Evolutionary conservation across 2,797 vertebrate species (phyloP), one percentile per base, ranked within the genome.

Genomic region (Ficedula albicollis): DNA sequence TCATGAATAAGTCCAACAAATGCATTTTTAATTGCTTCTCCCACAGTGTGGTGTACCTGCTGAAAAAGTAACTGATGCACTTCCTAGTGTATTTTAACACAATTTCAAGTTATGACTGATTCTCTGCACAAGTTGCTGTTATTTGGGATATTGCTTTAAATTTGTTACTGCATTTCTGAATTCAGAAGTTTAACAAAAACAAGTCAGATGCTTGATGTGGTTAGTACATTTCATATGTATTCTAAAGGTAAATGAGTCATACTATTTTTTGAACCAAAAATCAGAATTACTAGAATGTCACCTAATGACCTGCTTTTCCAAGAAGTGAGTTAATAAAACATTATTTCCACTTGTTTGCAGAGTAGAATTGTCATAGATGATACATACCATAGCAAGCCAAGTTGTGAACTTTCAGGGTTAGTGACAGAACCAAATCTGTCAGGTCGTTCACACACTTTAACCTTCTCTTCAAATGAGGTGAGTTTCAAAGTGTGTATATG

Each of bases 401-500:
- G 98, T 98, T 98, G 98, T 98, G 98, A 99, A 97, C 98, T 98
- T 98, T 98, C 98, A 98, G 99, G 98, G 98, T 98, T 99, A 98
- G 98, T 99, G 91, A 97, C 98, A 98, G 99, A 99, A 97, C 98
- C 99, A 98, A 98, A 98, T 98, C 98, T 99, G 97, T 98, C 99
- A 98, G 99, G 99, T 98, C 99, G 98, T 98, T 98, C 99, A 89
- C 99, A 99, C 98, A 99, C 99, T 98, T 98, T 99, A 98, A 98
- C 98, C 99, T 99, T 99, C 98, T 99, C 99, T 98, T 99, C 99
- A 98, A 98, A 98, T 94, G 99, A 99, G 99, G 99, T 99, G 99
- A 99, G 99, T 99, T 98, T 97, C 98, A 95, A 97, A 97, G 97
- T 97, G 98, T 98, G 96, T 97, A 54, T 97, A 74, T 97, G 95